A percentile compares a stretch with the other conserved stretches of the same genome.
These are phyloP conservation scores for Atractosteus spatula DNA, from an alignment of 2,113 vertebrate genomes.

Conservation along the genomic window DNA sequence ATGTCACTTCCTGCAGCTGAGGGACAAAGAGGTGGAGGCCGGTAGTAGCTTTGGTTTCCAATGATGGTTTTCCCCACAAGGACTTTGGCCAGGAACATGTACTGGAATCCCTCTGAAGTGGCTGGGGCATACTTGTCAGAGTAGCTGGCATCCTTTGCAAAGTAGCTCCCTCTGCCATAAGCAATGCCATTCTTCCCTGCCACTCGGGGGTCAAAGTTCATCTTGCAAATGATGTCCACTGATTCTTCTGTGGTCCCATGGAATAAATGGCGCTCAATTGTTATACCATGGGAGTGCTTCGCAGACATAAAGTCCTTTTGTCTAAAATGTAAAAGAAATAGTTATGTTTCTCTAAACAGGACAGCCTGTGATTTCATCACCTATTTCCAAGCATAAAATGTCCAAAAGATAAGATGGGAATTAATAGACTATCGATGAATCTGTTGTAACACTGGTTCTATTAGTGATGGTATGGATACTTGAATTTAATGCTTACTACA, in stretches of 20 bases:
- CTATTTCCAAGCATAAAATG: too few species aligned
- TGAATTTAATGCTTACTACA: too few species aligned
- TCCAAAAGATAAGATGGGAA: too few species aligned
- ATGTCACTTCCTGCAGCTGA: neutral
- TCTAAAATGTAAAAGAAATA: conserved; percentile 20
- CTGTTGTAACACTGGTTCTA: too few species aligned
- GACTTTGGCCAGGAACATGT: conserved; percentile 57
- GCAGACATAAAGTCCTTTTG: conserved; percentile 42
- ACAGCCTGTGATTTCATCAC: too few species aligned
- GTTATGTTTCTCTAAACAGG: too few species aligned
- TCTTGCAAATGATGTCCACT: conserved; percentile 41
- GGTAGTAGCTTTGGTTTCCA: conserved; percentile 22
- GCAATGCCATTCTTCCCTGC: conserved; percentile 38
- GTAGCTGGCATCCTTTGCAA: conserved; percentile 32
- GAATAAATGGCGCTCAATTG: conserved; percentile 52
- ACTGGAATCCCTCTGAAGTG: fast-evolving
- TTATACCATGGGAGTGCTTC: neutral
- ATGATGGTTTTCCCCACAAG: conserved; percentile 39
- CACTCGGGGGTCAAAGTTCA: conserved; percentile 55
- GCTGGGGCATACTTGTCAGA: conserved; percentile 16
- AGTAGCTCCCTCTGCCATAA: conserved; percentile 44
- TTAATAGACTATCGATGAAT: too few species aligned
- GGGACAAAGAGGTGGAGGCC: conserved; percentile 28
- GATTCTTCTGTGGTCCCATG: conserved; percentile 40
- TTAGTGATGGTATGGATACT: too few species aligned